These are phyloP conservation scores for Eunapius fragilis DNA, from an alignment of 37 sponge, comb jelly and placozoan species.

Conservation along the genomic window DNA sequence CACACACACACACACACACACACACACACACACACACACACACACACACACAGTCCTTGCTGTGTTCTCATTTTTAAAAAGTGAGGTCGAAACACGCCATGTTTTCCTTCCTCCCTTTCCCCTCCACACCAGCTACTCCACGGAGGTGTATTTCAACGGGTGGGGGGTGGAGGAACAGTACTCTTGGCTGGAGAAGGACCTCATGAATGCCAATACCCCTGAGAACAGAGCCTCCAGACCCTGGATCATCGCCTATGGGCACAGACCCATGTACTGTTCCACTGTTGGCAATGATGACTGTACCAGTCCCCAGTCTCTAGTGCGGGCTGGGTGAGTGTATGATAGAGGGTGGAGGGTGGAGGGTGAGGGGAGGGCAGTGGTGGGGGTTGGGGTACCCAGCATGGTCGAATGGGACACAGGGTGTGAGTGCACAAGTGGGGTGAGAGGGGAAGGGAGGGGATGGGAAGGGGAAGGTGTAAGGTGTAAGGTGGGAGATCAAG, in stretches of 20 bases:
- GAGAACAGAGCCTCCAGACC: conserved; percentile 16
- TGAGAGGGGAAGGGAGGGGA: too few species aligned
- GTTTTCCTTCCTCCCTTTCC: background rate
- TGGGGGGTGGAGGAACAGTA: conserved; percentile 32
- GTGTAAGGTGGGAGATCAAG: too few species aligned
- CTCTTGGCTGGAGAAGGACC: conserved; percentile 56
- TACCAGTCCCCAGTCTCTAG: conserved; percentile 16
- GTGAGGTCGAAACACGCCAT: too few species aligned
- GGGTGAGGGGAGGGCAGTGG: background rate
- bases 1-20: too few species aligned
- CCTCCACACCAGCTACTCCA: conserved; percentile 23
- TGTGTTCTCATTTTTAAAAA: too few species aligned
- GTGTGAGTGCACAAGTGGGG: too few species aligned
- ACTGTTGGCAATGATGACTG: conserved; percentile 48
- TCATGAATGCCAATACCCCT: conserved; percentile 14
- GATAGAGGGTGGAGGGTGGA: too few species aligned
- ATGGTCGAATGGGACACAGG: background rate
- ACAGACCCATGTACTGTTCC: conserved; percentile 75
- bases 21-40: too few species aligned
- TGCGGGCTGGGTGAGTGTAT: conserved; percentile 21
- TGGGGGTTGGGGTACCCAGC: background rate
- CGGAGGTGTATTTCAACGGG: conserved; percentile 53
- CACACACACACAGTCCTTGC: too few species aligned
- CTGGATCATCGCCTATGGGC: conserved; percentile 66
- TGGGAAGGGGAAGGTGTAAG: too few species aligned